These are phyloP conservation scores for Nomada ferruginata DNA, from an alignment of 2,888 invertebrate genomes.

Conservation along the genomic window DNA sequence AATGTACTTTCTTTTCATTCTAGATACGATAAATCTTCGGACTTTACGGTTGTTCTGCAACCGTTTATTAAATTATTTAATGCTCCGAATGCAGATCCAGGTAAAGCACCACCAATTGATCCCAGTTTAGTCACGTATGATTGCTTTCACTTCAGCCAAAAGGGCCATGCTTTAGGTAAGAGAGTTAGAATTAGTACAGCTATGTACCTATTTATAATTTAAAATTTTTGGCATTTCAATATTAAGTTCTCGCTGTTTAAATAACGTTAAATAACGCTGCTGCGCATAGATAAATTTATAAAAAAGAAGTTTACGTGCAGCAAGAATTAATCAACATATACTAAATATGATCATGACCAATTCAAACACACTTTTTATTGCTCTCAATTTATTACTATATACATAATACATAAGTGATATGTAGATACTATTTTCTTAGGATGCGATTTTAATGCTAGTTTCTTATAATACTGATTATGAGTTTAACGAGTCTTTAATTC, in stretches of 20 bases:
- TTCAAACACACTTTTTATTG: no score
- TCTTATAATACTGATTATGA: not conserved
- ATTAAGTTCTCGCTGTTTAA: not conserved
- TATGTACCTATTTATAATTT: not conserved
- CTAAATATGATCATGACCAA: no score
- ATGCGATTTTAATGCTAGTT: no score
- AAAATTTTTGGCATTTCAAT: not conserved
- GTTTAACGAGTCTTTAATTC: not conserved
- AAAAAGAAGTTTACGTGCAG: no score
- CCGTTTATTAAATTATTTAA: constrained; percentile 91
- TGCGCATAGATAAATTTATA: no score
- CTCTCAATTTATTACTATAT: no score
- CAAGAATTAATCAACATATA: no score
- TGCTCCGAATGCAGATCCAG: constrained; percentile 85
- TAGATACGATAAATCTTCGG: constrained; percentile 88
- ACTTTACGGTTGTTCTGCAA: constrained; percentile 90
- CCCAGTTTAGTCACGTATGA: constrained; percentile 90
- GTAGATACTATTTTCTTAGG: no score
- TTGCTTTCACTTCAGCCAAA: constrained; percentile 92
- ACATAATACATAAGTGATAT: no score
- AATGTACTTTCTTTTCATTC: constrained; percentile 9
- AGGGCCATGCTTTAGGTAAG: constrained; percentile 90
- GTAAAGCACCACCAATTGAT: constrained; percentile 86
- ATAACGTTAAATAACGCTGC: no score
- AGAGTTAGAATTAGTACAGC: not conserved